A percentile compares a stretch with the other conserved stretches of the same genome.
Conservation (phyloP, 92 coral and sea anemone genomes). For the Muricea muricata region DNA sequence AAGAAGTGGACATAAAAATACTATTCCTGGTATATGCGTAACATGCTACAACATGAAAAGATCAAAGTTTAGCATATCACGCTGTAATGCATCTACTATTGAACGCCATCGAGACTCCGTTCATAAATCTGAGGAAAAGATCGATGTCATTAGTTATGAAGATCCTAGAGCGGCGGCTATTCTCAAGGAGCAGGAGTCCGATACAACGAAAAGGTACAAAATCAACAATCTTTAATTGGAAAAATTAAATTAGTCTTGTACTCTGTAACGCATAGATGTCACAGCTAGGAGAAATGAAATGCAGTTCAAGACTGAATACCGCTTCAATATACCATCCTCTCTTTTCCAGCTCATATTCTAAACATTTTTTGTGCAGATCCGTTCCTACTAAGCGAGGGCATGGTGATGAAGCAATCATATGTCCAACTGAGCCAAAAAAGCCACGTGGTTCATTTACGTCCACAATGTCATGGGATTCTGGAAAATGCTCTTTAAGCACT, state of each 20-base stretch:
- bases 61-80: not conserved
- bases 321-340: not conserved
- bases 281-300: not conserved
- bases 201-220: not conserved
- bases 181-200: not conserved
- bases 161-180: slow-evolving; percentile 15
- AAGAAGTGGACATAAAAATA: slow-evolving; percentile 13
- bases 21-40: not conserved
- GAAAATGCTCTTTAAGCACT: not conserved
- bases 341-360: too few relatives aligned
- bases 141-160: not conserved
- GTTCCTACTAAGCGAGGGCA: not conserved
- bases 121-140: not conserved
- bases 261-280: too few relatives aligned
- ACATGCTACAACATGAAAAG: not conserved
- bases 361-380: too few relatives aligned
- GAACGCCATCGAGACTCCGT: not conserved
- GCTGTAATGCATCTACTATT: not conserved
- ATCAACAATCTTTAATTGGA: too few relatives aligned
- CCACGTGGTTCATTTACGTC: not conserved
- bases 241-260: too few relatives aligned
- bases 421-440: not conserved
- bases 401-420: not conserved
- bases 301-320: not conserved
- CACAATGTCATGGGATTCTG: not conserved